A percentile compares a stretch with the other conserved stretches of the same genome.
Conservation (phyloP, 2,113 vertebrate genomes). For the Atractosteus spatula region DNA sequence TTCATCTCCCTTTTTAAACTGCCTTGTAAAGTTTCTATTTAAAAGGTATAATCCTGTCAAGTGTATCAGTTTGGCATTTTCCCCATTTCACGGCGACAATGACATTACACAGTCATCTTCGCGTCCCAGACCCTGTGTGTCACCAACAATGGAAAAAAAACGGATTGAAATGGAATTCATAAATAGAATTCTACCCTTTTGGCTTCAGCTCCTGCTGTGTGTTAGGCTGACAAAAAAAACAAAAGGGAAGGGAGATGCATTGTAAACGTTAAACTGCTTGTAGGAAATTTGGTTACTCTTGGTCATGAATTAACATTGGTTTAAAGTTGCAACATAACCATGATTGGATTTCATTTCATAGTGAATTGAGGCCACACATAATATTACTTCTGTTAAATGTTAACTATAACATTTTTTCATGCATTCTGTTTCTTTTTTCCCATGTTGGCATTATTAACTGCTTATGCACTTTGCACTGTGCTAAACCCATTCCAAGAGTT, state of each 20-base stretch:
- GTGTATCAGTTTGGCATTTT: conserved; percentile 18
- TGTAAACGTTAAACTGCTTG: too few relatives aligned
- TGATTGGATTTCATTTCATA: too few relatives aligned
- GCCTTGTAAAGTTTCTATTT: conserved; percentile 14
- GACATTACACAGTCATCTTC: conserved; percentile 15
- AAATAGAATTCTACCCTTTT: conserved; percentile 12
- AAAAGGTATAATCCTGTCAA: conserved; percentile 12
- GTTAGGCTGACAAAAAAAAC: neutral
- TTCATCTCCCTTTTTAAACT: conserved; percentile 10
- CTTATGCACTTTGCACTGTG: too few relatives aligned
- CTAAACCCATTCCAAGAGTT: too few relatives aligned
- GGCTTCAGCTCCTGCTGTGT: neutral
- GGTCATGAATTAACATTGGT: too few relatives aligned
- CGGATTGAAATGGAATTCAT: conserved; percentile 9
- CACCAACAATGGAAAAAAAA: conserved; percentile 4
- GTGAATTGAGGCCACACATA: too few relatives aligned
- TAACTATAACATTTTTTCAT: too few relatives aligned
- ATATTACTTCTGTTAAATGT: too few relatives aligned
- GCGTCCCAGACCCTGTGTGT: neutral
- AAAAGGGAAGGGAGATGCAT: neutral
- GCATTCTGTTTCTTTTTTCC: too few relatives aligned
- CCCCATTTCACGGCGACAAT: conserved; percentile 14
- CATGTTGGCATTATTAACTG: too few relatives aligned
- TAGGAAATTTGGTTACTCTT: too few relatives aligned
- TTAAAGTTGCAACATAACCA: neutral